Evolutionary conservation across 2,113 vertebrate genomes (phyloP).

Genomic region (Apodemus sylvaticus): DNA sequence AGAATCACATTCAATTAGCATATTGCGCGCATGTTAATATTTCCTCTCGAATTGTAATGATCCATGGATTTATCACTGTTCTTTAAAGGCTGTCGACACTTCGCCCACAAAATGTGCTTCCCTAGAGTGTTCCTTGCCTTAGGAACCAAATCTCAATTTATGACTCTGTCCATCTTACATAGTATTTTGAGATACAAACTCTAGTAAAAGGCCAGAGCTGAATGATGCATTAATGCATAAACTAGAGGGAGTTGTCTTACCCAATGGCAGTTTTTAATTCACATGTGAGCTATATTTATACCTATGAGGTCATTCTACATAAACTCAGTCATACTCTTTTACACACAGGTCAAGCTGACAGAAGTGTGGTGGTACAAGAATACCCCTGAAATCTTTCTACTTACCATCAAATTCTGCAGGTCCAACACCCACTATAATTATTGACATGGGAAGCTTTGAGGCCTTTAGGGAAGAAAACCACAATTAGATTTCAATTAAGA

Average conservation of each 20-base stretch:
- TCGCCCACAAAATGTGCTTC: neutral
- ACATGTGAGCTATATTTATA: neutral
- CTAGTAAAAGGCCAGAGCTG: constrained; percentile 25
- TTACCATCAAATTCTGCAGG: constrained; percentile 97
- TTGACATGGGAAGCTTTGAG: constrained; percentile 94
- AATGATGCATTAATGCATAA: neutral
- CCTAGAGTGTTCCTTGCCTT: neutral
- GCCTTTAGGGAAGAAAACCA: constrained; percentile 87
- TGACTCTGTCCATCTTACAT: neutral
- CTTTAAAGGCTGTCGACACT: neutral
- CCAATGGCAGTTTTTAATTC: constrained; percentile 19
- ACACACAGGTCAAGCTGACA: neutral
- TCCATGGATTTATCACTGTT: constrained; percentile 44
- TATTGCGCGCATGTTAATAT: constrained; percentile 2
- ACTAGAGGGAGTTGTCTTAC: neutral
- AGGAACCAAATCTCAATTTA: constrained; percentile 44
- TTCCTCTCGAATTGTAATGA: constrained; percentile 6
- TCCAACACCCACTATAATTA: constrained; percentile 96
- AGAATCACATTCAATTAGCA: constrained; percentile 29
- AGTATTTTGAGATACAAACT: constrained; percentile 15
- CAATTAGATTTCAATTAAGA: constrained; percentile 53
- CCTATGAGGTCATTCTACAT: neutral
- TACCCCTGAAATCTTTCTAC: constrained; percentile 54
- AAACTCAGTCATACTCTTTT: neutral
- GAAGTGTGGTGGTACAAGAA: neutral